Percentiles rank a stretch among this genome's conserved stretches.
These are phyloP conservation scores for Orius insidiosus DNA, from an alignment of 1,140 invertebrate species.

Conservation along the genomic window DNA sequence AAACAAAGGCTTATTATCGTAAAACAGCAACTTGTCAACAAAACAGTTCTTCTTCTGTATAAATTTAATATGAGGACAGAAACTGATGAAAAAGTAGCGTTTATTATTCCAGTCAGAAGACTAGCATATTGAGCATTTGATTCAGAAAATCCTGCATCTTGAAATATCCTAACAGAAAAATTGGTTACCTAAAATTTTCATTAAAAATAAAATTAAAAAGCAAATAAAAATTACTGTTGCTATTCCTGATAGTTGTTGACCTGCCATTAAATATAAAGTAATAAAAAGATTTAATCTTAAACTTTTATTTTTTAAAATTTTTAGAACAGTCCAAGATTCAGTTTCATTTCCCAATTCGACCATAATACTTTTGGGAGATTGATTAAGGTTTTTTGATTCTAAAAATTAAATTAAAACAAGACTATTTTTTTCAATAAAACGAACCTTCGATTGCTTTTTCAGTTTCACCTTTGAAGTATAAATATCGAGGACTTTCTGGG, in stretches of 20 bases:
- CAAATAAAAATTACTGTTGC: constrained; percentile 49
- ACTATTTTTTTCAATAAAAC: no score
- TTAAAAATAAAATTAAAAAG: neutral
- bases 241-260: constrained; percentile 72
- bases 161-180: constrained; percentile 58
- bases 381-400: constrained; percentile 34
- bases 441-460: no score
- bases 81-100: no score
- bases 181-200: constrained; percentile 47
- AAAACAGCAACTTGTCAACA: no score
- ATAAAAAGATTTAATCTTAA: constrained; percentile 50
- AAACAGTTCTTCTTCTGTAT: no score
- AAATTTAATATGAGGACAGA: no score
- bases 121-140: constrained; percentile 44
- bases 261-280: constrained; percentile 52
- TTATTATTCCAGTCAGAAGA: constrained; percentile 23
- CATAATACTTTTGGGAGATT: constrained; percentile 26
- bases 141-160: constrained; percentile 37
- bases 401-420: constrained; percentile 16
- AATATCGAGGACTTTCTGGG: no score
- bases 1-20: no score
- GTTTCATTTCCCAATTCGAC: constrained; percentile 27
- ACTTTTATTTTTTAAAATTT: constrained; percentile 19
- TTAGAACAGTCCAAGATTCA: constrained; percentile 28
- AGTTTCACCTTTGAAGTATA: no score